A percentile compares a stretch with the other conserved stretches of the same genome.
phyloP scores from a whole-genome alignment of 2,113 vertebrate species.

The Hippolais icterina region DNA sequence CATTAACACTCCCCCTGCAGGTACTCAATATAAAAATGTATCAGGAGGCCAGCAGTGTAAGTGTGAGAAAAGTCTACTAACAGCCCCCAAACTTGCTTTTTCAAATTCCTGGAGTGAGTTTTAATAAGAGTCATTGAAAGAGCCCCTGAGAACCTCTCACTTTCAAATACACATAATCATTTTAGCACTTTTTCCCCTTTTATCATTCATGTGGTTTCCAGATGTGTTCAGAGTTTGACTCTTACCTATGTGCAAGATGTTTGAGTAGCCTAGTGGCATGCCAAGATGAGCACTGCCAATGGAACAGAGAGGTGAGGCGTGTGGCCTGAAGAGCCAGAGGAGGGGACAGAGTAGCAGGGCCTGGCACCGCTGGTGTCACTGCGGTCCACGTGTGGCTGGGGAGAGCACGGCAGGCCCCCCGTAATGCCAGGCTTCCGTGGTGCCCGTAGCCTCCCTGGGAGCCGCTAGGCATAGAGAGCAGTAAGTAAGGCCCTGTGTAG shows the following conservation, averaged over 20 bases:
- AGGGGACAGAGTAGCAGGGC: not conserved
- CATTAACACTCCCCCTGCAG: slow-evolving; percentile 7
- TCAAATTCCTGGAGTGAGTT: not conserved
- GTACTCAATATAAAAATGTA: not conserved
- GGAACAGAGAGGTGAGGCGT: not conserved
- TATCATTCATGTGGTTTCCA: not conserved
- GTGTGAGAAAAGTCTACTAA: not conserved
- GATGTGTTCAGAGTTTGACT: not conserved
- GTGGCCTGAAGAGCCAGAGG: slow-evolving; percentile 20
- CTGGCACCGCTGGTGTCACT: not conserved
- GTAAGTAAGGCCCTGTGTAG: slow-evolving; percentile 10
- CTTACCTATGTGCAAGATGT: not conserved
- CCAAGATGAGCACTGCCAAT: not conserved
- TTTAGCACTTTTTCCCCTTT: not conserved
- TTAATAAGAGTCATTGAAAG: not conserved
- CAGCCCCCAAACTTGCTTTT: not conserved
- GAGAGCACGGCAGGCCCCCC: not conserved
- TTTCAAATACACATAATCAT: not conserved
- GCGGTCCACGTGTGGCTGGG: not conserved
- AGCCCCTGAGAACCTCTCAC: not conserved
- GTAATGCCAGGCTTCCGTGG: not conserved
- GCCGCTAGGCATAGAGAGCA: not conserved
- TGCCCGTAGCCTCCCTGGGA: not conserved
- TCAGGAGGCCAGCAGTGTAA: not conserved
- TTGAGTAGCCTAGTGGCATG: not conserved